These are phyloP conservation scores for Cheilosia vulpina DNA, from an alignment of 2,888 invertebrate species.

Conservation along the genomic window DNA sequence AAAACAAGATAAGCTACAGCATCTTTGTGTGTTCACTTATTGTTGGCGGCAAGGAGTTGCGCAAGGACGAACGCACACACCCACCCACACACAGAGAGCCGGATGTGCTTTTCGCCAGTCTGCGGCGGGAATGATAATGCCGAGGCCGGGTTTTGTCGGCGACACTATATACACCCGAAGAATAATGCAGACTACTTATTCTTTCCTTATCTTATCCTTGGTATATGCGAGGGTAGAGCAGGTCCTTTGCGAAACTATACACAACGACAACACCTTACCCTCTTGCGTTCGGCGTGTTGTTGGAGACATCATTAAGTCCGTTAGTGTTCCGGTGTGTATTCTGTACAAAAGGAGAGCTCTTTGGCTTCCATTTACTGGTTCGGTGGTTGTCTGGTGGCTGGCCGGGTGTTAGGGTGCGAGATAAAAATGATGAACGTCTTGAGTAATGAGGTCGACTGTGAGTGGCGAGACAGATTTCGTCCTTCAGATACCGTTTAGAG, in stretches of 20 bases:
- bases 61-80: slow-evolving; percentile 42
- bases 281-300: slow-evolving; percentile 31
- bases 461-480: slow-evolving; percentile 72
- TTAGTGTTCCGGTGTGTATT: slow-evolving; percentile 34
- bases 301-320: slow-evolving; percentile 72
- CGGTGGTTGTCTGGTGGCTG: slow-evolving; percentile 49
- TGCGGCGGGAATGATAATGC: slow-evolving; percentile 69
- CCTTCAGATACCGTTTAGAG: slow-evolving; percentile 53
- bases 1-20: slow-evolving; percentile 71
- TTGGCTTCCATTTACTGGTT: slow-evolving; percentile 66
- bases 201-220: slow-evolving; percentile 70
- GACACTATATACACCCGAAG: slow-evolving; percentile 52
- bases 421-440: slow-evolving; percentile 75
- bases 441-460: slow-evolving; percentile 73
- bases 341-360: slow-evolving; percentile 47
- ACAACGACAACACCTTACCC: slow-evolving; percentile 47
- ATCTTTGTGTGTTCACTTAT: slow-evolving; percentile 52
- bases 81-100: slow-evolving; percentile 36
- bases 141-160: slow-evolving; percentile 57
- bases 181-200: slow-evolving; percentile 74
- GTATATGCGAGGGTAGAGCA: slow-evolving; percentile 36
- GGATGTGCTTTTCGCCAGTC: slow-evolving; percentile 63
- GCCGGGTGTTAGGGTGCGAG: slow-evolving; percentile 51
- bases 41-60: slow-evolving; percentile 25
- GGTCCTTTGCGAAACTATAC: slow-evolving; percentile 39